Evolutionary conservation across 2,797 vertebrate genomes (phyloP).

Genomic region (Steatocranus sp.): DNA sequence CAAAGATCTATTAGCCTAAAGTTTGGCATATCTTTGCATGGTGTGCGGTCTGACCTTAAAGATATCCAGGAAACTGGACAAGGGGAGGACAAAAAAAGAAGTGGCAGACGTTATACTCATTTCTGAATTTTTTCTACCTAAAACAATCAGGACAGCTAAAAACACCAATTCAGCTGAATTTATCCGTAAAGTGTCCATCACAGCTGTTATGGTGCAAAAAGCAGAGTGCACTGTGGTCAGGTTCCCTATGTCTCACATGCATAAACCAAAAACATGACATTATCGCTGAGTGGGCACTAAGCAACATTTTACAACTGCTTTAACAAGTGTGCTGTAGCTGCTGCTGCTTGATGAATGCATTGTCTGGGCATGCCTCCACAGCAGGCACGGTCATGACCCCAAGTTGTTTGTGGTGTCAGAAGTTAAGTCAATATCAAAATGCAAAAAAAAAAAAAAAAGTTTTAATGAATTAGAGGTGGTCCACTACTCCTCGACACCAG

Average conservation of each 20-base stretch:
- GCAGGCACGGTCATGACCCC: neutral
- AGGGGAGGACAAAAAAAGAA: neutral
- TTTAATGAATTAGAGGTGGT: neutral
- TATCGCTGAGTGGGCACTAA: neutral
- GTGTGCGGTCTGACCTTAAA: accelerated
- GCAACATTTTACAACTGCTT: neutral
- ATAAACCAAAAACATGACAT: neutral
- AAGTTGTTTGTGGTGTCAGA: neutral
- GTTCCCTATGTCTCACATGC: neutral
- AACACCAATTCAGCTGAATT: accelerated
- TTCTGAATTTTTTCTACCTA: neutral
- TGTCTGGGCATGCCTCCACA: neutral
- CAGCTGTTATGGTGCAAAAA: neutral
- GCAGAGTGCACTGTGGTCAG: accelerated
- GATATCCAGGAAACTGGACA: neutral
- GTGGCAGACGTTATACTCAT: accelerated
- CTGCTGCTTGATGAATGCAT: neutral
- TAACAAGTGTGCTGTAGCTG: neutral
- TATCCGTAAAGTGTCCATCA: neutral
- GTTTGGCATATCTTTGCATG: neutral
- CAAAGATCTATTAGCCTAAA: neutral
- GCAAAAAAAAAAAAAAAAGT: neutral
- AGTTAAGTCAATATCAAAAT: neutral
- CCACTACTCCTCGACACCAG: neutral
- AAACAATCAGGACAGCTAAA: neutral